phyloP scores from a whole-genome alignment of 2,888 invertebrate genomes.

The Microctonus hyperodae region DNA sequence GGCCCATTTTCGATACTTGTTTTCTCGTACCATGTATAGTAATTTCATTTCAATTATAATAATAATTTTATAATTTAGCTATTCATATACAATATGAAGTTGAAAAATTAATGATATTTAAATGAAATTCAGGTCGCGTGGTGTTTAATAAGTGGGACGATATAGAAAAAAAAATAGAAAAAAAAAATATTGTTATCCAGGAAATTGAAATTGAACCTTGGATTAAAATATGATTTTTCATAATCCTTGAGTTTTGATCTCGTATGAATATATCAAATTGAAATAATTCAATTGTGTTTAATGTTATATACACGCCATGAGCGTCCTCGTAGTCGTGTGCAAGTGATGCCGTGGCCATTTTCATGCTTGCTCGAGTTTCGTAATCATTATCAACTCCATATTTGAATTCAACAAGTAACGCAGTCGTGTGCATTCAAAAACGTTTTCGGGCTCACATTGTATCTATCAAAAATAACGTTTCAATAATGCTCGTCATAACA shows the following conservation, averaged over 20 bases:
- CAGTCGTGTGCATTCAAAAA: slow-evolving; percentile 10
- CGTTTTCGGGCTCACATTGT: neutral
- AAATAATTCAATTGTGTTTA: slow-evolving; percentile 7
- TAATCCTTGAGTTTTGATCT: neutral
- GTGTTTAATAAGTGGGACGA: slow-evolving; percentile 25
- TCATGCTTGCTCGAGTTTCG: slow-evolving; percentile 61
- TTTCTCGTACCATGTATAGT: neutral
- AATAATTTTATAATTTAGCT: neutral
- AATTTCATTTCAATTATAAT: neutral
- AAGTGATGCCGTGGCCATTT: slow-evolving; percentile 62
- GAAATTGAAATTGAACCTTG: slow-evolving; percentile 5
- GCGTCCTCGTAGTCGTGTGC: slow-evolving; percentile 47
- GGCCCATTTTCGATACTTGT: slow-evolving; percentile 37
- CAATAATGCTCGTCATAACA: slow-evolving; percentile 14
- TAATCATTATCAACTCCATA: slow-evolving; percentile 63
- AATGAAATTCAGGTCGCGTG: slow-evolving; percentile 5
- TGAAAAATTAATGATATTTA: neutral
- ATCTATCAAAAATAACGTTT: slow-evolving; percentile 1
- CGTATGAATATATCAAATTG: neutral
- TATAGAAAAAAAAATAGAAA: neutral
- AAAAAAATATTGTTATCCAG: slow-evolving; percentile 30
- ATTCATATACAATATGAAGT: neutral
- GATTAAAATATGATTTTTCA: slow-evolving; percentile 22
- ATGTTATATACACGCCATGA: slow-evolving; percentile 4
- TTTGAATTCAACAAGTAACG: slow-evolving; percentile 62